Base-by-base conservation (phyloP, 1,140 invertebrate species). In the Lamellibrachia luymesi region DNA sequence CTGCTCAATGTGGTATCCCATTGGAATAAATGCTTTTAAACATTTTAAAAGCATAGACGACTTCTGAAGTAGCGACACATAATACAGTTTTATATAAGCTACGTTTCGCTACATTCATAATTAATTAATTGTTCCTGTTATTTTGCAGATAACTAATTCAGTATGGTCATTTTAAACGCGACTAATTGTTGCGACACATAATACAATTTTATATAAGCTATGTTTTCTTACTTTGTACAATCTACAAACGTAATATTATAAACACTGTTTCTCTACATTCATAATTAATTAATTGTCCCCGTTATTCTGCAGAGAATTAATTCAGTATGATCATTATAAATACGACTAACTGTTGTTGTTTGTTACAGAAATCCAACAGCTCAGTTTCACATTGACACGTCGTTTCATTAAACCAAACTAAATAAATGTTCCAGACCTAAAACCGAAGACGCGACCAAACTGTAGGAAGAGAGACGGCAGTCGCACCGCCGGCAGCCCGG, bases 391-490 rank as follows among this genome's bases (percentile, higher is more conserved):
- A 8, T 80, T 22, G 8, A 22, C 25, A 22, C 64, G 4, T 2
- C 7, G 4, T 80, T 80, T 80, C 25, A 2, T 80, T 10, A 10
- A 10, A 17, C 64, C 64, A 17, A 22, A 80, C 64, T 4, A 17
- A 80, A 80, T 80, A 22, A 80, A 80, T 8, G 4, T 17, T 4
- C 13, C 64, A 17, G 25, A 80, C 64, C 64, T 91, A n/a, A 50
- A 91, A 51, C 51, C 51, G 91, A 91, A 51, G 25, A 50, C 49
- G 13, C 91, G 91, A 50, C 49, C 91, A 10, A 51, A 50, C 91
- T 91, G 91, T n/a, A 91, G 91, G 91, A 91, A 91, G 91, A 91
- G 91, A 50, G 91, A 51, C 8, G 91, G 91, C 6, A 91, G 51
- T 5, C 49, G 49, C 5, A 51, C 49, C 91, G 13, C 13, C n/a